These are phyloP conservation scores for Athene cunicularia DNA, from an alignment of 2,113 vertebrate genomes.

Conservation along the genomic window DNA sequence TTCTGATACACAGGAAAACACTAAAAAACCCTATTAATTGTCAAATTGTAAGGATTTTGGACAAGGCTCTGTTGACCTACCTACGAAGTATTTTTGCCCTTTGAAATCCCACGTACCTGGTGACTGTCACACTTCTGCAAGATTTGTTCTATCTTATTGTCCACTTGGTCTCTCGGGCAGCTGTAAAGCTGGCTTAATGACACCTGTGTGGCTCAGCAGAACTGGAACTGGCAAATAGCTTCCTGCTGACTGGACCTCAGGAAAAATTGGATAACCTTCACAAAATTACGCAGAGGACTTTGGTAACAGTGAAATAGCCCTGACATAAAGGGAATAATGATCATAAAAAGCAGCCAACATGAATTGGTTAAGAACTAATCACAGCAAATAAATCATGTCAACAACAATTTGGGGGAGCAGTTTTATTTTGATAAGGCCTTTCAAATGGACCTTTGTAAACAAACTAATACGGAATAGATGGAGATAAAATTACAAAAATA, in stretches of 20 bases:
- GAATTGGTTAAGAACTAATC: not conserved
- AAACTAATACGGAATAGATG: not conserved
- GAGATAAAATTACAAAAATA: not conserved
- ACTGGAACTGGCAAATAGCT: not conserved
- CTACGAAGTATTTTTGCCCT: not conserved
- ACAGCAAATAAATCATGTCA: not conserved
- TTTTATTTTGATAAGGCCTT: not conserved
- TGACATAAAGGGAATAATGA: not conserved
- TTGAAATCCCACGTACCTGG: accelerated
- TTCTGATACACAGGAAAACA: not conserved
- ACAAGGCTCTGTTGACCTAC: not conserved
- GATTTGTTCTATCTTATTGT: not conserved
- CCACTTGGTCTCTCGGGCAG: not conserved
- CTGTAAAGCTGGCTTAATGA: not conserved
- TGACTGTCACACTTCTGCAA: not conserved
- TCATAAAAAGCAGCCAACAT: not conserved
- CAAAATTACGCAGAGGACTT: not conserved
- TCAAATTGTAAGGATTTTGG: not conserved
- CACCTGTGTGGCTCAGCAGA: not conserved
- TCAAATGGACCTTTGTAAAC: not conserved
- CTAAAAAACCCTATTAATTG: not conserved
- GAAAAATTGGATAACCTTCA: not conserved
- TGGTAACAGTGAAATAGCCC: not conserved
- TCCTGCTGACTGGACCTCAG: not conserved
- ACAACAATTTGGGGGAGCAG: accelerated